Percentiles rank a stretch among this genome's conserved stretches.
phyloP scores from a whole-genome alignment of 2,888 invertebrate species.

The Synanthedon andrenaeformis region DNA sequence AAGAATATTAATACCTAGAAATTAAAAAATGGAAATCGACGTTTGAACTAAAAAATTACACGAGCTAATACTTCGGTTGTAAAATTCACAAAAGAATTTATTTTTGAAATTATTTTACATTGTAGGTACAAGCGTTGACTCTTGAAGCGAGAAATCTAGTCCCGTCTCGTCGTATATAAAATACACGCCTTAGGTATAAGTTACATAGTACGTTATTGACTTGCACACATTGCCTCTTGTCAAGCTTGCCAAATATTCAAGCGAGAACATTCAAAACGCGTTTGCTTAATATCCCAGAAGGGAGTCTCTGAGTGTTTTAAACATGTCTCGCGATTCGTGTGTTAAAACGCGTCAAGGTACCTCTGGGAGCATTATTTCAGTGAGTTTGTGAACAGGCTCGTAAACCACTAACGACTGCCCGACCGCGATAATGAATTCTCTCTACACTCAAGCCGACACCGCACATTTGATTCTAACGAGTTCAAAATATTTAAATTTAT shows the following conservation, averaged over 20 bases:
- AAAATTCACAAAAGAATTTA: no score
- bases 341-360: slow-evolving; percentile 29
- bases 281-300: slow-evolving; percentile 1
- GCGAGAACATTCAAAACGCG: background rate
- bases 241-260: background rate
- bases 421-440: slow-evolving; percentile 60
- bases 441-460: slow-evolving; percentile 41
- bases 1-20: no score
- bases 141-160: no score
- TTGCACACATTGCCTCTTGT: background rate
- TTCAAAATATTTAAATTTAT: slow-evolving; percentile 32
- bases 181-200: slow-evolving; percentile 16
- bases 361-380: slow-evolving; percentile 51
- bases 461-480: slow-evolving; percentile 28
- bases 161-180: no score
- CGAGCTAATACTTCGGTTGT: no score
- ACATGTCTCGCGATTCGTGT: slow-evolving; percentile 7
- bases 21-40: no score
- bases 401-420: slow-evolving; percentile 61
- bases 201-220: background rate
- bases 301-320: slow-evolving; percentile 5
- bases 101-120: no score
- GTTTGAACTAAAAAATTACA: no score
- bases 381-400: slow-evolving; percentile 54
- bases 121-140: no score